Percentiles rank a stretch among this genome's conserved stretches.
Conservation (phyloP, 2,113 vertebrate species). For the Agelaius phoeniceus region DNA sequence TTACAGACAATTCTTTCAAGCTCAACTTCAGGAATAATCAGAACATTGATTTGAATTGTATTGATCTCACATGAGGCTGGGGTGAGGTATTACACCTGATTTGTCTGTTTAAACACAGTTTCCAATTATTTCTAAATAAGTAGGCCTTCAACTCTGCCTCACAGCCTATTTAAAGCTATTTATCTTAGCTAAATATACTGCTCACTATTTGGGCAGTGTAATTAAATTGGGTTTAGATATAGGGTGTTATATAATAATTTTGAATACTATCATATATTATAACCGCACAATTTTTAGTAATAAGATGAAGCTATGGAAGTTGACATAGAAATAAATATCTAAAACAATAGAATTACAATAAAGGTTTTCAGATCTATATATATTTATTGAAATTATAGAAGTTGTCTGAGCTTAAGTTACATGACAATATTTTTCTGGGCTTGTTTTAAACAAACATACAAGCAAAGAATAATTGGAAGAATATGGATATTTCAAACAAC, state of each 20-base stretch:
- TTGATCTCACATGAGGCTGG: accelerated
- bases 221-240: not conserved
- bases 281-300: not conserved
- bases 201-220: not conserved
- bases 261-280: not conserved
- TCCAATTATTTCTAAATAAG: not conserved
- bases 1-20: not conserved
- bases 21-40: not conserved
- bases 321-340: not conserved
- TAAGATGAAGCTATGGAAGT: not conserved
- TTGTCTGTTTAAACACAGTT: not conserved
- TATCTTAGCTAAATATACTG: not conserved
- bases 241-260: not conserved
- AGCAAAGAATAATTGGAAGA: not conserved
- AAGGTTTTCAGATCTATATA: not conserved
- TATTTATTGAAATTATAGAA: not conserved
- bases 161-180: not conserved
- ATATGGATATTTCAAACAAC: not conserved
- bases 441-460: not conserved
- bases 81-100: not conserved
- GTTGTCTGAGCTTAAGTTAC: not conserved
- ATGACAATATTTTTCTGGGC: not conserved
- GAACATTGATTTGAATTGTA: not conserved
- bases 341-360: not conserved
- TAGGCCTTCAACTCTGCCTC: not conserved